phyloP scores from a whole-genome alignment of 2,113 vertebrate species.

The Boleophthalmus pectinirostris region DNA sequence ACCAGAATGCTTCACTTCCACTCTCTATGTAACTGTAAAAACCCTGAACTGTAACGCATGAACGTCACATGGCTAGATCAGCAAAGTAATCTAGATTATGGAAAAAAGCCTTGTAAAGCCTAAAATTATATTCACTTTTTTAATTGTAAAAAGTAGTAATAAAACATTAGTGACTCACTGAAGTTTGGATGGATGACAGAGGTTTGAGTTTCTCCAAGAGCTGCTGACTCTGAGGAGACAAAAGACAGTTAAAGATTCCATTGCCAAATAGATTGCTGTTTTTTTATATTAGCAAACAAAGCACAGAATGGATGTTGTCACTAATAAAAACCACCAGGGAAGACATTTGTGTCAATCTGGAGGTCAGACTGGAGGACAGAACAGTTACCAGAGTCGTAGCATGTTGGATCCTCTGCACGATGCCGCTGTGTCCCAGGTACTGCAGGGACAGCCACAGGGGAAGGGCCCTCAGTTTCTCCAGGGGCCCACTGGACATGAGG shows the following conservation, averaged over 20 bases:
- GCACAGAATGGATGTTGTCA: too few relatives aligned
- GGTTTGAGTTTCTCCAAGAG: constrained; percentile 88
- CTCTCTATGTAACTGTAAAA: too few relatives aligned
- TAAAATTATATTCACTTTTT: neutral
- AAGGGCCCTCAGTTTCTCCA: constrained; percentile 90
- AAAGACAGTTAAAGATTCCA: neutral
- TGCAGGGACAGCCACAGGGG: constrained; percentile 96
- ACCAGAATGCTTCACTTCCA: too few relatives aligned
- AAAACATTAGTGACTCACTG: constrained; percentile 75
- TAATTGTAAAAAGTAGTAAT: neutral
- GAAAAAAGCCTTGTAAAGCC: neutral
- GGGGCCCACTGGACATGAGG: constrained; percentile 88
- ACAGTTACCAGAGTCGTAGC: constrained; percentile 84
- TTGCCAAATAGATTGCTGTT: too few relatives aligned
- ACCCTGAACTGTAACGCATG: too few relatives aligned
- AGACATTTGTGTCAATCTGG: too few relatives aligned
- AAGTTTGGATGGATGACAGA: constrained; percentile 86
- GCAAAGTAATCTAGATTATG: neutral
- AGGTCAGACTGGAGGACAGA: neutral
- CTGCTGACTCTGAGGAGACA: constrained; percentile 83
- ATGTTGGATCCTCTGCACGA: constrained; percentile 88
- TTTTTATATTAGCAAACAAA: too few relatives aligned
- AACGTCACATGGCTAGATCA: too few relatives aligned
- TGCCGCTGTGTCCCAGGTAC: constrained; percentile 90
- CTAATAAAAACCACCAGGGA: too few relatives aligned